Base-by-base conservation (phyloP, 2,888 invertebrate genomes). In the Choreutis nemorana region DNA sequence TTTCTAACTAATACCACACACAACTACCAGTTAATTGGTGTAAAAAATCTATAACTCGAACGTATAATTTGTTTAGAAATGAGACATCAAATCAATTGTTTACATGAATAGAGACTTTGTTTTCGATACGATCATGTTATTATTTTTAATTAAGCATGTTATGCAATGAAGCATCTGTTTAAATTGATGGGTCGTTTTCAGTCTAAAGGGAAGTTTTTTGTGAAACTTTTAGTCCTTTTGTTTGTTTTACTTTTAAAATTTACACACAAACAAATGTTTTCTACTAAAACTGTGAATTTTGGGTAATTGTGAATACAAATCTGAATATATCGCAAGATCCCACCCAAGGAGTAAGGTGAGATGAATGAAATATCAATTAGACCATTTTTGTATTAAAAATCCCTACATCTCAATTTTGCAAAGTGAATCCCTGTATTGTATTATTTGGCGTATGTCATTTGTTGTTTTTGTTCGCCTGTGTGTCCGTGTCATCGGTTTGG, bases 321-420 rank as follows among this genome's bases (percentile, higher is more conserved):
- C n/a, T n/a, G n/a, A n/a, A n/a, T n/a, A n/a, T n/a, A n/a, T n/a
- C n/a, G n/a, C n/a, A n/a, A n/a, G n/a, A n/a, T n/a, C n/a, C 77
- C 77, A 77, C 77, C 77, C 77, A 77, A 56, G 50, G 57, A 61
- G 72, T 53, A 54, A 56, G 61, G n/a, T n/a, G n/a, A n/a, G 57
- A 56, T 66, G 72, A 66, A 70, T 72, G 65, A 72, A 71, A 72
- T 75, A 72, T 75, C 72, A 77, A 77, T 77, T 75, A 72, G 68
- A 68, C 57, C 58, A 63, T 46, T 59, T 66, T 59, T 51, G 42
- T 48, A 41, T 44, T 50, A 55, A 55, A 64, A 60, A 55, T 55
- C 45, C 53, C 71, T 65, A 75, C 62, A 67, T 77, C 72, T 73
- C 71, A 75, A 75, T 75, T 73, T 68, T 40, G 47, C 50, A 62